Conservation (phyloP, 2,113 vertebrate genomes). For the Otis tarda region DNA sequence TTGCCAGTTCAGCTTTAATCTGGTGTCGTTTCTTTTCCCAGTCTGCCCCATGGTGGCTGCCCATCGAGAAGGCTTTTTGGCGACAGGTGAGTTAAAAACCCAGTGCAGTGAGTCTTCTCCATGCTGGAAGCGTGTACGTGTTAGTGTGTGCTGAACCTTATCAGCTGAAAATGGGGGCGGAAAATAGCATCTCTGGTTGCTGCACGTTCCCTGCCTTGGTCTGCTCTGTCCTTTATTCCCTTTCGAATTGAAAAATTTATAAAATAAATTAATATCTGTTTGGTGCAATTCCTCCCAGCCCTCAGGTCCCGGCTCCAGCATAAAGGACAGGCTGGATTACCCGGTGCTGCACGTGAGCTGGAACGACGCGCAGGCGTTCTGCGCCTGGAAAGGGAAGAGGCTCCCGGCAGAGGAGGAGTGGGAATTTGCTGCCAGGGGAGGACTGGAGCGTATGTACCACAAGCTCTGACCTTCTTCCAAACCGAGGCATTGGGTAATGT, state of each 20-base stretch:
- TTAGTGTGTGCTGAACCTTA: not conserved
- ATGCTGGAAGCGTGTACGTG: accelerated
- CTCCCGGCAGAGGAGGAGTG: slow-evolving; percentile 91
- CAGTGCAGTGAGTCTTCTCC: accelerated
- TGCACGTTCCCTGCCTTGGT: not conserved
- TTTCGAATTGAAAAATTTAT: not conserved
- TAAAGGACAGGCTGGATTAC: slow-evolving; percentile 82
- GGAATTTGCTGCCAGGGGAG: slow-evolving; percentile 93
- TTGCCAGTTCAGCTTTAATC: not conserved
- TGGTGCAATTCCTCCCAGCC: slow-evolving; percentile 74
- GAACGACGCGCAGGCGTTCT: slow-evolving; percentile 90
- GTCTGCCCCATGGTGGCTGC: slow-evolving; percentile 96
- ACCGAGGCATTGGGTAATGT: accelerated
- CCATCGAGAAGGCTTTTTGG: slow-evolving; percentile 90
- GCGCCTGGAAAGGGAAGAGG: slow-evolving; percentile 84
- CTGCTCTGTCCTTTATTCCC: not conserved
- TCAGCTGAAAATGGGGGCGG: accelerated
- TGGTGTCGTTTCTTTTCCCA: slow-evolving; percentile 15
- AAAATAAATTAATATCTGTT: not conserved
- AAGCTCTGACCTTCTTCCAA: not conserved
- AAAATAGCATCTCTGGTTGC: not conserved
- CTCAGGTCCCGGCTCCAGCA: slow-evolving; percentile 88
- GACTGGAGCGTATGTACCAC: slow-evolving; percentile 79
- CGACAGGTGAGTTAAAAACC: slow-evolving; percentile 81
- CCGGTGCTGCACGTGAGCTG: slow-evolving; percentile 97